A percentile compares a stretch with the other conserved stretches of the same genome.
phyloP scores from a whole-genome alignment of 2,888 invertebrate genomes.

The Ecdyonurus torrentis region DNA sequence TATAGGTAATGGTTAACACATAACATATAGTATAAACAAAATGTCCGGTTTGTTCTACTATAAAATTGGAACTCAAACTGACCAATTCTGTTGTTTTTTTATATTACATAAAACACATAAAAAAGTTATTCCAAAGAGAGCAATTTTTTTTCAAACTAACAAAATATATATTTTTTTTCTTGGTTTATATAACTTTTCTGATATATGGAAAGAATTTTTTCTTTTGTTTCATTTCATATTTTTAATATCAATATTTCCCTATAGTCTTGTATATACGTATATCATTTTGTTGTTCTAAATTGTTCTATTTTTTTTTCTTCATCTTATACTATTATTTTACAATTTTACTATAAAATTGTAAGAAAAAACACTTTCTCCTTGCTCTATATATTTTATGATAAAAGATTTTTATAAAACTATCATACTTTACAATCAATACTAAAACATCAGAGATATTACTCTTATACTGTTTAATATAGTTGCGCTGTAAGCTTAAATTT shows the following conservation, averaged over 20 bases:
- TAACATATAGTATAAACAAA: too few relatives aligned
- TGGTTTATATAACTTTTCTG: neutral
- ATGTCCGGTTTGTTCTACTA: too few relatives aligned
- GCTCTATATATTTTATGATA: too few relatives aligned
- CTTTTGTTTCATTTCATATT: too few relatives aligned
- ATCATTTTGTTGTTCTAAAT: neutral
- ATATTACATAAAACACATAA: neutral
- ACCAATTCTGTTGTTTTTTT: neutral
- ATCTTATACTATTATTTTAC: neutral
- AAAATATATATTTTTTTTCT: neutral
- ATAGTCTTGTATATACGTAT: neutral
- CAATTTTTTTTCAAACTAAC: neutral
- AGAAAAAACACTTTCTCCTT: too few relatives aligned
- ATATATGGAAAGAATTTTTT: neutral
- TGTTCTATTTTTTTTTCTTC: neutral
- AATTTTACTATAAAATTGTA: too few relatives aligned
- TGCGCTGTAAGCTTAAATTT: too few relatives aligned
- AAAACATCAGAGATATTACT: too few relatives aligned
- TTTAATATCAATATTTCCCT: neutral
- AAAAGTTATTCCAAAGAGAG: neutral
- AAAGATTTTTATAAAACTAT: too few relatives aligned
- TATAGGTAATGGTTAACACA: neutral
- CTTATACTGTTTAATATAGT: too few relatives aligned
- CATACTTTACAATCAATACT: too few relatives aligned
- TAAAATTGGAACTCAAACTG: neutral